Evolutionary conservation across 2,113 vertebrate species (phyloP), one percentile per base, ranked within the genome.

Genomic region (Harpagus bidentatus): DNA sequence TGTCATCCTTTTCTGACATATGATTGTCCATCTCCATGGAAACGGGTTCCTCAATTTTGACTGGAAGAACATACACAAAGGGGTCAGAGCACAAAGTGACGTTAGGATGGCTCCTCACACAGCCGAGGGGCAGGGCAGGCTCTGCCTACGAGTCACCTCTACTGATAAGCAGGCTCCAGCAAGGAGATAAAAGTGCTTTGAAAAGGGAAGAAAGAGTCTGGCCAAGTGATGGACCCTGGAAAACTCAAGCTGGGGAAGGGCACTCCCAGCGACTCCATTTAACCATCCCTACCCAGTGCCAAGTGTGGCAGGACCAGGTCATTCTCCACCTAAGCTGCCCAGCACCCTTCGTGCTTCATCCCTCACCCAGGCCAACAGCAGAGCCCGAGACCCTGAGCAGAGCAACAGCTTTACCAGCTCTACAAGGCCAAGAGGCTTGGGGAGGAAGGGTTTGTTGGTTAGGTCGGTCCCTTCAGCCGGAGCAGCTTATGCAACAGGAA

Each of bases 1-100:
- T 97, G 32, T 99, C 99, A 2, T 99, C 99, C 94, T 99, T 99
- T 83, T 99, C 99, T 18, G 98, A 93, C 96, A 99, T 97, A 36
- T 99, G 98, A 92, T 99, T 99, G 78, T 99, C 99, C 99, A 99
- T 98, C 94, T 99, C 99, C 98, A 99, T 94, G 72, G 99, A 92
- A 91, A 98, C 98, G 0, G 99, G 98, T 79, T 99, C 99, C 91
- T 99, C 99, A 56, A 99, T 98, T 98, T 99, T 99, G 19, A 99
- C 99, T 99, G 94, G 5, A 29, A 62, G 76, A 61, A 19, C 4
- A 3, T 50, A 85, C 1, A 13, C 21, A 58, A n/a, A 56, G 42
- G 72, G n/a, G 70, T 25, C 21, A 74, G 92, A 83, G 55, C 69
- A 16, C 85, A 16, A 42, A 47, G 52, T 0, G 17, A 13, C 59